Conservation (phyloP, 2,113 vertebrate species). For the Cepphus grylle region DNA sequence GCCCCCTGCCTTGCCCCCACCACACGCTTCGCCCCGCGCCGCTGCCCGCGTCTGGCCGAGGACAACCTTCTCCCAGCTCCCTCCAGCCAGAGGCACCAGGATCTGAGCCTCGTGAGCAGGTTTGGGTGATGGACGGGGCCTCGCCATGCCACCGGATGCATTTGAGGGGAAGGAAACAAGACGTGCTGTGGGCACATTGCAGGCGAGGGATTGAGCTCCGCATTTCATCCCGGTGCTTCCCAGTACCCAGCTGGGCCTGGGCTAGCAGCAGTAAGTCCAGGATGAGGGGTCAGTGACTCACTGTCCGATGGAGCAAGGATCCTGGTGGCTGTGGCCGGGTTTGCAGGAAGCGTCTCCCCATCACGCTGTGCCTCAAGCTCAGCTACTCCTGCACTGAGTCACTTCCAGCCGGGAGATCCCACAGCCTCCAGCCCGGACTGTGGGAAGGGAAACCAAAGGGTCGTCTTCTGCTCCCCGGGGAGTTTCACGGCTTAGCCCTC, state of each 20-base stretch:
- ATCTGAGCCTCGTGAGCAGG: neutral
- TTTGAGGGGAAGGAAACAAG: neutral
- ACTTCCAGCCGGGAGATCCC: neutral
- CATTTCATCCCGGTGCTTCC: neutral
- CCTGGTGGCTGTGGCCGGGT: neutral
- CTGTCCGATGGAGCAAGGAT: neutral
- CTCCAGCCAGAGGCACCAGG: neutral
- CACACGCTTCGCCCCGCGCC: accelerated
- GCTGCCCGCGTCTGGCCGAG: neutral
- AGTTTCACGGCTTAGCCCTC: neutral
- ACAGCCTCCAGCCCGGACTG: neutral
- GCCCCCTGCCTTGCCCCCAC: neutral
- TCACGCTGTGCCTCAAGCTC: neutral
- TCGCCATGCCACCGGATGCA: neutral
- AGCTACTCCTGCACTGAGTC: neutral
- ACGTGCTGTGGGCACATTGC: accelerated
- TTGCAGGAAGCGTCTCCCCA: neutral
- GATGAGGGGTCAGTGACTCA: neutral
- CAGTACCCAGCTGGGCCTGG: neutral
- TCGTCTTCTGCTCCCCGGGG: neutral
- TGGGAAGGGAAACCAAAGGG: neutral
- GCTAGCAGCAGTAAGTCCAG: neutral
- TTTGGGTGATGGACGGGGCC: neutral
- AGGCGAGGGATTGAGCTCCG: neutral
- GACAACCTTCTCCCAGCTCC: neutral